phyloP scores from a whole-genome alignment of 53 echinoderm and acorn worm species.

The Echinarachnius parma region DNA sequence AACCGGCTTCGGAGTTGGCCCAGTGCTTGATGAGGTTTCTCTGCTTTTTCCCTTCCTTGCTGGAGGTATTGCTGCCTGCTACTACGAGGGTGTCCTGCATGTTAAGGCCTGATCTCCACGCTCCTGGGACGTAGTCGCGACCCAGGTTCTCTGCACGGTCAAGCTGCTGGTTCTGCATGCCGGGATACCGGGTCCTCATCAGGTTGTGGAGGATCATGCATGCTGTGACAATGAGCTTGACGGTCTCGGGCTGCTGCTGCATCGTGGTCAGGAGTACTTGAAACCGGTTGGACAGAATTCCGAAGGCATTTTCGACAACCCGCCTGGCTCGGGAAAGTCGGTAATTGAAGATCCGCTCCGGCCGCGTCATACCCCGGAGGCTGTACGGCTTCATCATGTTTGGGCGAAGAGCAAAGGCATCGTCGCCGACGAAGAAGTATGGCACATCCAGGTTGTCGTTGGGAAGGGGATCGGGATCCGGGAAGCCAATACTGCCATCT shows the following conservation, averaged over 20 bases:
- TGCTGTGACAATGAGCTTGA: conserved; percentile 26
- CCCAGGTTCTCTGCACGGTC: conserved; percentile 17
- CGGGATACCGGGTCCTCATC: conserved; percentile 28
- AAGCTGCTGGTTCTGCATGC: conserved; percentile 28
- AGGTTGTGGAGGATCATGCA: conserved; percentile 36
- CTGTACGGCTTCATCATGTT: conserved; percentile 43
- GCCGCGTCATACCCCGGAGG: conserved; percentile 19
- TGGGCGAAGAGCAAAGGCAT: conserved; percentile 20
- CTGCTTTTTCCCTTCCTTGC: background rate
- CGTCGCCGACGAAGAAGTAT: conserved; percentile 27
- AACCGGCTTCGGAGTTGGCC: conserved; percentile 9
- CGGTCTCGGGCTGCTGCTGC: conserved; percentile 29
- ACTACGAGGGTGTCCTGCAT: conserved; percentile 20
- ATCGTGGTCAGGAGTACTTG: conserved; percentile 37
- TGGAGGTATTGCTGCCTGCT: conserved; percentile 8
- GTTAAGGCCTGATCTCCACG: conserved; percentile 37
- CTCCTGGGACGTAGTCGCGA: conserved; percentile 28
- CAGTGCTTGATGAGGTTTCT: conserved; percentile 13
- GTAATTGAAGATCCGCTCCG: conserved; percentile 48
- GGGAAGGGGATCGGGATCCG: conserved; percentile 28
- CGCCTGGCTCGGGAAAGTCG: conserved; percentile 35
- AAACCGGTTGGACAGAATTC: conserved; percentile 34
- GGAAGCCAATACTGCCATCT: conserved; percentile 12
- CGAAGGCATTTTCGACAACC: conserved; percentile 28
- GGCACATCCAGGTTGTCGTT: conserved; percentile 34